Evolutionary conservation across 1,140 invertebrate species (phyloP).

Genomic region (Drosophila oshimai): DNA sequence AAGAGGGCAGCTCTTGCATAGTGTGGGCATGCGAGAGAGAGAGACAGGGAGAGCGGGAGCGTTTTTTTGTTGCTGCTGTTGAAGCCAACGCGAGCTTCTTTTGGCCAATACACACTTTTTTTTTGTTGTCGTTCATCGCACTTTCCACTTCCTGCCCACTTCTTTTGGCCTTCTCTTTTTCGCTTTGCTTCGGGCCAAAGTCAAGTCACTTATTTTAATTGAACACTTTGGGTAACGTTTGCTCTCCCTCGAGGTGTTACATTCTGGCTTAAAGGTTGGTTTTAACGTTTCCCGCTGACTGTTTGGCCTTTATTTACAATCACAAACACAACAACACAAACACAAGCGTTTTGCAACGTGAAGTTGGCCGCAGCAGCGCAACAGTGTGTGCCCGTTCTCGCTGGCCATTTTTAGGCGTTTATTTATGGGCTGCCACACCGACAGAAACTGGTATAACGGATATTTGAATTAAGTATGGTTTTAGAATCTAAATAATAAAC

Average conservation of each 20-base stretch:
- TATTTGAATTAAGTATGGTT: background rate
- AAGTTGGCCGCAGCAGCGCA: slow-evolving; percentile 13
- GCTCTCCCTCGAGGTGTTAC: slow-evolving; percentile 11
- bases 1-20: too few species aligned
- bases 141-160: slow-evolving; percentile 28
- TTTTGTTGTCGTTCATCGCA: slow-evolving; percentile 33
- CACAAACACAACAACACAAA: slow-evolving; percentile 25
- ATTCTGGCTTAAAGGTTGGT: slow-evolving; percentile 30
- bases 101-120: slow-evolving; percentile 34
- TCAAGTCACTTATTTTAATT: slow-evolving; percentile 16
- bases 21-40: background rate
- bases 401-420: background rate
- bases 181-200: background rate
- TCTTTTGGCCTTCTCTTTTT: background rate
- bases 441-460: background rate
- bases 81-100: slow-evolving; percentile 13
- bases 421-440: background rate
- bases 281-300: slow-evolving; percentile 9
- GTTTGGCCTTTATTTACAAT: slow-evolving; percentile 47
- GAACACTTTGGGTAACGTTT: slow-evolving; percentile 27
- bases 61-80: slow-evolving; percentile 9
- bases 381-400: background rate
- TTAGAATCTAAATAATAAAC: background rate
- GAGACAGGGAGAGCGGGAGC: background rate
- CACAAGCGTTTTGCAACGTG: slow-evolving; percentile 24